These are phyloP conservation scores for Drosophila barbarae DNA, from an alignment of 2,888 invertebrate species.

Conservation along the genomic window DNA sequence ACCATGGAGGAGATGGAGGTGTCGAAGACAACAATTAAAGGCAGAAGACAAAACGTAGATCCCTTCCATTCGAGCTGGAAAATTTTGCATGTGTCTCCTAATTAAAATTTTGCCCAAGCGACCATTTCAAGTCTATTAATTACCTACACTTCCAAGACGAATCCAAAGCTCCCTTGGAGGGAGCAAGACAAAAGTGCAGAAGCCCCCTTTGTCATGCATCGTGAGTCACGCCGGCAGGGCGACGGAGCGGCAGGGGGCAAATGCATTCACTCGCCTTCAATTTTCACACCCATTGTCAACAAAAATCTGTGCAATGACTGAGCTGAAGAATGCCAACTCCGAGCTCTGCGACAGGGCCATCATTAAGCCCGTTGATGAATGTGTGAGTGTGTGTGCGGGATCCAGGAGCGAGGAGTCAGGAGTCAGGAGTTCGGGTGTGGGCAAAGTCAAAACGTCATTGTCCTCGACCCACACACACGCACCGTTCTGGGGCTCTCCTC, in stretches of 20 bases:
- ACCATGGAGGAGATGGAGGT: slow-evolving; percentile 26
- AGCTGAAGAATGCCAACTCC: slow-evolving; percentile 32
- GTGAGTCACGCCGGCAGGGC: slow-evolving; percentile 23
- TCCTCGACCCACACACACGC: slow-evolving; percentile 41
- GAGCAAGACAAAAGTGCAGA: slow-evolving; percentile 23
- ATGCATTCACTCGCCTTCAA: slow-evolving; percentile 75
- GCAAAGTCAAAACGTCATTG: slow-evolving; percentile 58
- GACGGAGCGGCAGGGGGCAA: slow-evolving; percentile 41
- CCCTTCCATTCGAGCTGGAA: slow-evolving; percentile 5
- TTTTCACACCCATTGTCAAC: slow-evolving; percentile 74
- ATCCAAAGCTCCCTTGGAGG: slow-evolving; percentile 30
- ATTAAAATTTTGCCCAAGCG: slow-evolving; percentile 69
- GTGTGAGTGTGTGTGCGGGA: slow-evolving; percentile 47
- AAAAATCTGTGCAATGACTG: slow-evolving; percentile 66
- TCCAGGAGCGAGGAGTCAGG: slow-evolving; percentile 16
- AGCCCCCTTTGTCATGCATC: slow-evolving; percentile 18
- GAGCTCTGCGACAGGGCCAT: slow-evolving; percentile 55
- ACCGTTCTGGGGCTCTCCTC: slow-evolving; percentile 16
- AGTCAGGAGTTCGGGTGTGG: slow-evolving; percentile 19
- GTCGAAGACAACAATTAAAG: slow-evolving; percentile 57
- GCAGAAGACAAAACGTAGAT: slow-evolving; percentile 35
- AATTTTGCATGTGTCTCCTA: slow-evolving; percentile 69
- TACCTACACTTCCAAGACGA: slow-evolving; percentile 52
- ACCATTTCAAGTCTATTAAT: slow-evolving; percentile 74
- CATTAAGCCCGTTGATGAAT: slow-evolving; percentile 65